These are phyloP conservation scores for Onthophagus taurus DNA, from an alignment of 1,140 invertebrate species.

Conservation along the genomic window DNA sequence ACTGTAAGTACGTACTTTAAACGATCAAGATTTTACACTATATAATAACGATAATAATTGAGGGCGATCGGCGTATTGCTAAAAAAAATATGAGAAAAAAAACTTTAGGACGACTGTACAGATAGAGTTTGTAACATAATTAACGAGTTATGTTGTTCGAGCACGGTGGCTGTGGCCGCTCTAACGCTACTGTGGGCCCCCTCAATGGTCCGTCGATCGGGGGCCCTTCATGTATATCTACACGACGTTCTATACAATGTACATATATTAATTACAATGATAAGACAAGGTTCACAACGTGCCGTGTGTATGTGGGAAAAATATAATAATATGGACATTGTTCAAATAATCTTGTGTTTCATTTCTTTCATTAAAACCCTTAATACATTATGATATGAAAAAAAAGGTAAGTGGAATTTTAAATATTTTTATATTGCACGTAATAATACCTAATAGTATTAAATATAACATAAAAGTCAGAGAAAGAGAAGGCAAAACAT, in stretches of 20 bases:
- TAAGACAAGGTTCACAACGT: slow-evolving; percentile 77
- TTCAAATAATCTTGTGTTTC: slow-evolving; percentile 44
- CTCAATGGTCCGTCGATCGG: slow-evolving; percentile 1
- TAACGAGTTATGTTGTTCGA: slow-evolving; percentile 33
- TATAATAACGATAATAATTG: slow-evolving; percentile 16
- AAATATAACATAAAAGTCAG: too few relatives aligned
- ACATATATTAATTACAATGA: slow-evolving; percentile 42
- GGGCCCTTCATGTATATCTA: slow-evolving; percentile 45
- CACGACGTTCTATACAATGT: slow-evolving; percentile 61
- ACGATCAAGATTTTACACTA: slow-evolving; percentile 40
- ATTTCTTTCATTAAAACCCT: too few relatives aligned
- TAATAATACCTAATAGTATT: too few relatives aligned
- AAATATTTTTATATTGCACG: too few relatives aligned
- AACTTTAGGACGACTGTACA: slow-evolving; percentile 40
- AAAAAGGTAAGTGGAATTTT: too few relatives aligned
- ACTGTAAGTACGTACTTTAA: slow-evolving; percentile 38
- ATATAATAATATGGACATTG: slow-evolving; percentile 80
- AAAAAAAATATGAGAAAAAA: too few relatives aligned
- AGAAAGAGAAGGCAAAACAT: too few relatives aligned
- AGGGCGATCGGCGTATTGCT: slow-evolving; percentile 31
- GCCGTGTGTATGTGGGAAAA: slow-evolving; percentile 77
- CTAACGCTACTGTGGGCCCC: too few relatives aligned
- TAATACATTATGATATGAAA: too few relatives aligned
- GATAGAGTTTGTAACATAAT: slow-evolving; percentile 41
- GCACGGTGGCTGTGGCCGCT: slow-evolving; percentile 5